Base-by-base conservation (phyloP, 2,888 invertebrate genomes). In the Nebria salina region DNA sequence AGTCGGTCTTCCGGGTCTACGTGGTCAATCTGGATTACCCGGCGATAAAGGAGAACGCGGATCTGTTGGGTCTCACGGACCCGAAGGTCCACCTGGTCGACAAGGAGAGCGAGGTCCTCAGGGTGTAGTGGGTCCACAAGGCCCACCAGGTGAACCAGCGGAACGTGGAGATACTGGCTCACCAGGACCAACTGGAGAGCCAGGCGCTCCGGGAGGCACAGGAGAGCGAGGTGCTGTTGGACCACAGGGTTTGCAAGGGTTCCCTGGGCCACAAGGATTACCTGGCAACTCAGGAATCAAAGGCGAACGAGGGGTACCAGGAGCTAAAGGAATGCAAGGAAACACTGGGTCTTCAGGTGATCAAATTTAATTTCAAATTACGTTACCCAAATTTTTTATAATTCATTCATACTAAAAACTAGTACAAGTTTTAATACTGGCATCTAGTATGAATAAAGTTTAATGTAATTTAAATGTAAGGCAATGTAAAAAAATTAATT, bases 31-130 rank as follows among this genome's bases (percentile, higher is more conserved):
- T 8, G 96, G 96, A 1, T 86, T 90, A 34, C 86, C 92, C 25
- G 96, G 96, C 75, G 92, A 92, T 84, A 95, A 96, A 88, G 95
- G 96, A 79, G 95, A 95, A 86, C 90, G 94, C 84, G 95, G 95
- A 20, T 88, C 92, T 8, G 84, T 89, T 15, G 96, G 96, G 15
- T 91, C 93, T 0, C 84, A 91, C 43, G 96, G 96, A 7, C 93
- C 94, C 13, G 95, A 95, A 88, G 96, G 96, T 80, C 93, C 94
- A 34, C 89, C 93, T 85, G 96, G 95, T 90, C 85, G 86, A 41
- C 86, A 86, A 85, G 89, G 96, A 83, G 95, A 95, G 86, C 92
- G 95, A 86, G 96, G 96, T 0, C 92, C 91, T 0, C 94, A 94
- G 87, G 96, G 96, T n/a, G 91, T 92, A 15, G 88, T 94, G 26